Evolutionary conservation across 1,140 invertebrate genomes (phyloP).

Genomic region (Conus ventricosus): DNA sequence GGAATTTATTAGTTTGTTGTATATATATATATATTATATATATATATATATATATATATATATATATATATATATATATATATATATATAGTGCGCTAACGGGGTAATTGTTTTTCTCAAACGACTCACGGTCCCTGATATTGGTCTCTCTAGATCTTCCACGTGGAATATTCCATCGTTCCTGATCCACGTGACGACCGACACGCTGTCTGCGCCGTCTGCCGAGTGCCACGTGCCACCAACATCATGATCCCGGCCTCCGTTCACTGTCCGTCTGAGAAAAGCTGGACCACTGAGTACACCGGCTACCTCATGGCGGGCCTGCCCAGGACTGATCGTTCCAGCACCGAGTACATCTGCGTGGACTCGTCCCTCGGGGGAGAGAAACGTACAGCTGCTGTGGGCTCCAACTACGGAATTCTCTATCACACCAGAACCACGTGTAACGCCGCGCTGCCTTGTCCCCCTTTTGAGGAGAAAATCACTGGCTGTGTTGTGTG

Average conservation of each 20-base stretch:
- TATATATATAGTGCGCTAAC: too few species aligned
- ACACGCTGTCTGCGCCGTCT: neutral
- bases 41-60: too few species aligned
- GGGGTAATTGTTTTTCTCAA: too few species aligned
- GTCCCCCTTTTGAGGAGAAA: neutral
- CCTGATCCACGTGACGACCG: neutral
- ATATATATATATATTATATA: too few species aligned
- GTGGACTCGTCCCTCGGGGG: neutral
- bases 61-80: too few species aligned
- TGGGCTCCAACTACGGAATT: neutral
- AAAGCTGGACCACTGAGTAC: neutral
- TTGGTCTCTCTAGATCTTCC: neutral
- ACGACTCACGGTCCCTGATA: too few species aligned
- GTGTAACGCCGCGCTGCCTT: neutral
- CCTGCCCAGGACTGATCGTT: neutral
- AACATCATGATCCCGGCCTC: conserved; percentile 13
- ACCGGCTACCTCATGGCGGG: neutral
- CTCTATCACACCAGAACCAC: neutral
- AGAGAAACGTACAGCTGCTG: neutral
- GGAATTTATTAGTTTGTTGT: too few species aligned
- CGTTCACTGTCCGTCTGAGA: neutral
- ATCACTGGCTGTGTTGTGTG: neutral
- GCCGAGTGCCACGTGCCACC: neutral
- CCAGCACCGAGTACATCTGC: neutral
- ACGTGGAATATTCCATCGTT: neutral